Conservation (phyloP, 1,140 invertebrate genomes). For the Berghia stephanieae region DNA sequence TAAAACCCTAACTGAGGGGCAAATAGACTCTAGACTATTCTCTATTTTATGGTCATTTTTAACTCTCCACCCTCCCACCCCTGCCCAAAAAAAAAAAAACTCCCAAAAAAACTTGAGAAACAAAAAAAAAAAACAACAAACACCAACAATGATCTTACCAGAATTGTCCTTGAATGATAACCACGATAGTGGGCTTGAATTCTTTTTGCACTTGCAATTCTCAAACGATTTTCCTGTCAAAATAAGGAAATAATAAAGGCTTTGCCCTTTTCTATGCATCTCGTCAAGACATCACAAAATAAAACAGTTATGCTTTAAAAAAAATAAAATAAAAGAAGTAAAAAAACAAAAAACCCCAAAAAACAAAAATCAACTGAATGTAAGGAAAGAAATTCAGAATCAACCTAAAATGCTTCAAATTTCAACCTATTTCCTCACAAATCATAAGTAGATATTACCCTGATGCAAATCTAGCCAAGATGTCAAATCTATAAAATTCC, state of each 20-base stretch:
- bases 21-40: not conserved
- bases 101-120: not conserved
- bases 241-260: slow-evolving; percentile 17
- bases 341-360: not conserved
- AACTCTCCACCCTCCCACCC: too few relatives aligned
- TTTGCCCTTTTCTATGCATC: not conserved
- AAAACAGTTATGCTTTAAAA: not conserved
- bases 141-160: slow-evolving; percentile 68
- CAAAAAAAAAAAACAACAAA: not conserved
- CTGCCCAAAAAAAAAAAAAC: not conserved
- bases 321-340: not conserved
- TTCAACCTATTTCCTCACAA: too few relatives aligned
- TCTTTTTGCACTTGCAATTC: slow-evolving; percentile 76
- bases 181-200: slow-evolving; percentile 84
- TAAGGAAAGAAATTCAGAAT: not conserved
- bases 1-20: not conserved
- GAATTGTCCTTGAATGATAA: slow-evolving; percentile 75
- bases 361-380: not conserved
- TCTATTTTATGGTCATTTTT: too few relatives aligned
- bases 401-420: not conserved
- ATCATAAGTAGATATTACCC: too few relatives aligned
- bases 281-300: not conserved
- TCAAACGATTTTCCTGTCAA: slow-evolving; percentile 68
- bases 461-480: too few relatives aligned
- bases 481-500: too few relatives aligned